Evolutionary conservation across 2,113 vertebrate species (phyloP).

Genomic region (Tetraodon nigroviridis): DNA sequence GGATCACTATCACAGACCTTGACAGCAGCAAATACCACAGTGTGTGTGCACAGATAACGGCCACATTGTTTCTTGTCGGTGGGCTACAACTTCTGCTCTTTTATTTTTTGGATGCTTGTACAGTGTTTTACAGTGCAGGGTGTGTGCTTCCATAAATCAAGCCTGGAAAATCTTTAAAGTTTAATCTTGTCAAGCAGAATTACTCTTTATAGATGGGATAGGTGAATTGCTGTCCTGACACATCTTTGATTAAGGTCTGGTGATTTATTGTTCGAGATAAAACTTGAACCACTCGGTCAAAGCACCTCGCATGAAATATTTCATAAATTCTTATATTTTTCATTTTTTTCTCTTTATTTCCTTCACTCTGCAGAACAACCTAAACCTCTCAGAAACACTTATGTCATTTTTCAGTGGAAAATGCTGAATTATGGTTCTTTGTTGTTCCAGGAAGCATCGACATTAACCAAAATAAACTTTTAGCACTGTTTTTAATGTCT

Average conservation of each 20-base stretch:
- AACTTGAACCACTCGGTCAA: constrained; percentile 45
- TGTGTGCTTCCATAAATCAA: constrained; percentile 32
- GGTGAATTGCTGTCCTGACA: constrained; percentile 44
- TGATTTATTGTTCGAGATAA: constrained; percentile 48
- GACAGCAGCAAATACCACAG: constrained; percentile 38
- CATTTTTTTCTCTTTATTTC: constrained; percentile 13
- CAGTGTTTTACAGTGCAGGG: constrained; percentile 10
- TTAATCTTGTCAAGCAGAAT: constrained; percentile 39
- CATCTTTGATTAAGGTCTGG: constrained; percentile 44
- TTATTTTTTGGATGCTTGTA: background rate
- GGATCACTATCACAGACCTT: constrained; percentile 58
- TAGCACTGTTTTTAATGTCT: background rate
- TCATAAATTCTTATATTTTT: constrained; percentile 13
- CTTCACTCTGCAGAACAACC: constrained; percentile 9
- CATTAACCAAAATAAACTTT: no score
- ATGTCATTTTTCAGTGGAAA: constrained; percentile 1
- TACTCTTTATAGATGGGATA: constrained; percentile 43
- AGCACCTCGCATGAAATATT: constrained; percentile 29
- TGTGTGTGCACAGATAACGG: constrained; percentile 34
- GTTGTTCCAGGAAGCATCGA: background rate
- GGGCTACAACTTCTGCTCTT: background rate
- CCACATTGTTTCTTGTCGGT: background rate
- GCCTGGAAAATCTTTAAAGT: constrained; percentile 57
- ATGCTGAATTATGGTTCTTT: background rate
- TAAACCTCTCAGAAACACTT: background rate